Evolutionary conservation across 2,888 invertebrate genomes (phyloP).

Genomic region (Cerceris ruficornis): DNA sequence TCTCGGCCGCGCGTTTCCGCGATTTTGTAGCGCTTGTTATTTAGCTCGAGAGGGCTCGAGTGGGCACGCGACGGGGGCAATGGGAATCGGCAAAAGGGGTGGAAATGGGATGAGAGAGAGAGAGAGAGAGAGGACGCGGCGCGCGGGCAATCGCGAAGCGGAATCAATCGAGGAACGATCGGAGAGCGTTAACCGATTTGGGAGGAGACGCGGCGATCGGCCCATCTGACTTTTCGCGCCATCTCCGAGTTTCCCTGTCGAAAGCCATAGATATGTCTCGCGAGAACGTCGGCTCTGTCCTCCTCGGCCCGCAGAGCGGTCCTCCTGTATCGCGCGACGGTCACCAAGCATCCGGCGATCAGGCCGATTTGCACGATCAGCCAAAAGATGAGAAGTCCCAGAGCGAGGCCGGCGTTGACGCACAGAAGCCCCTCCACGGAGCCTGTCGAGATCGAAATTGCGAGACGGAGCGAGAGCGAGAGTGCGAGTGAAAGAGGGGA

Average conservation of each 20-base stretch:
- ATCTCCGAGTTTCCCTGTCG: conserved; percentile 78
- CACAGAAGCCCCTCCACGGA: conserved; percentile 82
- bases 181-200: conserved; percentile 24
- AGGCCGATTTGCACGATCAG: conserved; percentile 84
- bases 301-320: conserved; percentile 75
- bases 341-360: conserved; percentile 83
- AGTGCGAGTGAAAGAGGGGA: neutral
- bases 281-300: conserved; percentile 75
- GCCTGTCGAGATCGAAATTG: conserved; percentile 30
- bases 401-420: conserved; percentile 86
- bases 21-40: no score
- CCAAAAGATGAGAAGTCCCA: conserved; percentile 86
- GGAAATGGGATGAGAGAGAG: no score
- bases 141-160: no score
- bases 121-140: no score
- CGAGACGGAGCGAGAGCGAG: neutral
- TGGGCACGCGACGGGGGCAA: no score
- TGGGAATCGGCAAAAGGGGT: no score
- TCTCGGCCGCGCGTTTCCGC: no score
- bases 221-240: conserved; percentile 77
- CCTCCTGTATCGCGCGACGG: conserved; percentile 83
- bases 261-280: conserved; percentile 78
- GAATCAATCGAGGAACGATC: no score
- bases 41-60: no score
- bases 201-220: conserved; percentile 72